Evolutionary conservation across 2,113 vertebrate species (phyloP).

Genomic region (Pseudopipra pipra): DNA sequence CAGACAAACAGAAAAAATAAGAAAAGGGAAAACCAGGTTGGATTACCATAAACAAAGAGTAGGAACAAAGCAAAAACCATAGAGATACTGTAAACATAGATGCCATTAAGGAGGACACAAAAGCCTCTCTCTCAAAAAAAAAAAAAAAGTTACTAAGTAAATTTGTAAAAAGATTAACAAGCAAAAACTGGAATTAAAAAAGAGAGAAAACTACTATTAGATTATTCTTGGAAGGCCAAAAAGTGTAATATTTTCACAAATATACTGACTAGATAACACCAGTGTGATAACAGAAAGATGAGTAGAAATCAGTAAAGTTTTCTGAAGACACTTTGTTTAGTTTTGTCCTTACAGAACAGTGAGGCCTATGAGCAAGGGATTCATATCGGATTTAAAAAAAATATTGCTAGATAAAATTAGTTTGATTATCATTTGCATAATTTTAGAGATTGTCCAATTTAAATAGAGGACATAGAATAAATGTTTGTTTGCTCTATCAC

Average conservation of each 20-base stretch:
- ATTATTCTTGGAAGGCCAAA: neutral
- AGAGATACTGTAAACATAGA: neutral
- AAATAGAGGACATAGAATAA: neutral
- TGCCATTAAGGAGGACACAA: neutral
- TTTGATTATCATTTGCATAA: neutral
- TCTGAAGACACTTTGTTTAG: neutral
- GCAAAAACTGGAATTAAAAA: neutral
- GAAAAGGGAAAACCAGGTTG: neutral
- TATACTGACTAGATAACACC: neutral
- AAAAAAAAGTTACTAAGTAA: neutral
- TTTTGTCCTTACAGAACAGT: neutral
- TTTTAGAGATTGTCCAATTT: neutral
- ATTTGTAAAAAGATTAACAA: neutral
- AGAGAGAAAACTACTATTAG: neutral
- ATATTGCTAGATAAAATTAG: neutral
- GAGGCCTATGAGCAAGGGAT: neutral
- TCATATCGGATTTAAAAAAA: neutral
- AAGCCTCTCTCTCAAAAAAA: neutral
- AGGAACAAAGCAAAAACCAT: neutral
- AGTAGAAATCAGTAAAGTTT: neutral
- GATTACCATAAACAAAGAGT: neutral
- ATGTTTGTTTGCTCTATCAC: neutral
- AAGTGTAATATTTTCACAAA: neutral
- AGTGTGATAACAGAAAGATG: neutral
- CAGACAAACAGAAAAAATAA: neutral